A percentile compares a stretch with the other conserved stretches of the same genome.
These are phyloP conservation scores for Galerucella pusilla DNA, from an alignment of 2,888 invertebrate species.

Conservation along the genomic window DNA sequence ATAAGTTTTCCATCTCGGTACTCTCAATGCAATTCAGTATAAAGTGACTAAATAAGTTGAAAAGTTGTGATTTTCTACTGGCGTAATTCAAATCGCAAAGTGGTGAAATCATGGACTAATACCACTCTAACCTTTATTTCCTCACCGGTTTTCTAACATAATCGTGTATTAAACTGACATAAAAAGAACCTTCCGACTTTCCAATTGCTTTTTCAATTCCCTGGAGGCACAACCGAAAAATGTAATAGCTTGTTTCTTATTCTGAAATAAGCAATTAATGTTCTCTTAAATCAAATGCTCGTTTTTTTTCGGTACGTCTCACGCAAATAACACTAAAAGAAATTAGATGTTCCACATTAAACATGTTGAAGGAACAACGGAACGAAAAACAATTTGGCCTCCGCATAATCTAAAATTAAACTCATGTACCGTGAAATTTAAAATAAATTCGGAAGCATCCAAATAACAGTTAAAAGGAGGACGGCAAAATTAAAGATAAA, in stretches of 20 bases:
- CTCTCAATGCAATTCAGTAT: no score
- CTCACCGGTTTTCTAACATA: neutral
- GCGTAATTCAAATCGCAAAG: neutral
- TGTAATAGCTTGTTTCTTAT: constrained; percentile 32
- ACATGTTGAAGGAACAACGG: constrained; percentile 18
- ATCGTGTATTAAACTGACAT: constrained; percentile 6
- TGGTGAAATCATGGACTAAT: neutral
- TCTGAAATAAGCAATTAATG: constrained; percentile 38
- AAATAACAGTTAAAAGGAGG: constrained; percentile 34
- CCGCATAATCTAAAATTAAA: constrained; percentile 44
- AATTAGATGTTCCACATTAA: constrained; percentile 30
- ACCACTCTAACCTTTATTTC: neutral
- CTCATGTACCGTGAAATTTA: constrained; percentile 46
- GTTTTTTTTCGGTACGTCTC: constrained; percentile 30
- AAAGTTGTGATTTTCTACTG: neutral
- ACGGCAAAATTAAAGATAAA: constrained; percentile 35
- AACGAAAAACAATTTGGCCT: constrained; percentile 45
- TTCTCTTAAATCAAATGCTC: constrained; percentile 39
- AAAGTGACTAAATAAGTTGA: no score
- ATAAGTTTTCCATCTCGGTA: no score
- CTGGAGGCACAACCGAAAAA: constrained; percentile 22
- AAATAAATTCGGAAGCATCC: constrained; percentile 39
- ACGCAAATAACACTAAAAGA: constrained; percentile 36
- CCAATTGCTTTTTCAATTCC: constrained; percentile 23
- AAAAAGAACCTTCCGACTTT: constrained; percentile 7